A percentile compares a stretch with the other conserved stretches of the same genome.
These are phyloP conservation scores for Rhynchopsitta pachyrhyncha DNA, from an alignment of 2,113 vertebrate genomes.

Conservation along the genomic window DNA sequence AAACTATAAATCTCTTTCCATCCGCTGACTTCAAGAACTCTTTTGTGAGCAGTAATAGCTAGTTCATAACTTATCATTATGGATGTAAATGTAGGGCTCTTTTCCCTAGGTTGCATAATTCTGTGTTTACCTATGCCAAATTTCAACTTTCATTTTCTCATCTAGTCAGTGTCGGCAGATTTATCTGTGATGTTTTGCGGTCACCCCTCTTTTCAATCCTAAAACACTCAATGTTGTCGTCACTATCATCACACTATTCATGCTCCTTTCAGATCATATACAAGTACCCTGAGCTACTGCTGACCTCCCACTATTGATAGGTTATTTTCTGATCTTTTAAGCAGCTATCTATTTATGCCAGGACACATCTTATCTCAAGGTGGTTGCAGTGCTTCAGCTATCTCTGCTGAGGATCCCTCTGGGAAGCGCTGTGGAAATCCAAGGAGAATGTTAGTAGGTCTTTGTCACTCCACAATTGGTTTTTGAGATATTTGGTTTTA, in stretches of 20 bases:
- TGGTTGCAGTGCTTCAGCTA: background rate
- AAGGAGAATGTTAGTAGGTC: background rate
- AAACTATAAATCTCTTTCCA: background rate
- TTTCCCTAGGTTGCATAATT: background rate
- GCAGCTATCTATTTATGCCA: background rate
- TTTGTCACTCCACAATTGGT: background rate
- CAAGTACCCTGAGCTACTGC: background rate
- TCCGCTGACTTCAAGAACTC: background rate
- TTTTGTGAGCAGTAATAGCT: background rate
- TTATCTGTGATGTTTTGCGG: background rate
- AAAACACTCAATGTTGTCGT: background rate
- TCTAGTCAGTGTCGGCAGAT: background rate
- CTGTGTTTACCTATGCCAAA: background rate
- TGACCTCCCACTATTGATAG: background rate
- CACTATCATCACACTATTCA: accelerated
- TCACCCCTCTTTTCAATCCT: background rate
- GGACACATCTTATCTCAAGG: background rate
- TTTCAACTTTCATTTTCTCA: background rate
- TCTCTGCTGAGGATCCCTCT: background rate
- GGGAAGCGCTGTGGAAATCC: background rate
- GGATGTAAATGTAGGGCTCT: background rate
- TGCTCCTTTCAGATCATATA: background rate
- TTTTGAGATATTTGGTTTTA: background rate
- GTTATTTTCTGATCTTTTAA: background rate
- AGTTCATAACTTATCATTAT: background rate